Conservation (phyloP, 1,140 invertebrate genomes). For the Cherax destructor region DNA sequence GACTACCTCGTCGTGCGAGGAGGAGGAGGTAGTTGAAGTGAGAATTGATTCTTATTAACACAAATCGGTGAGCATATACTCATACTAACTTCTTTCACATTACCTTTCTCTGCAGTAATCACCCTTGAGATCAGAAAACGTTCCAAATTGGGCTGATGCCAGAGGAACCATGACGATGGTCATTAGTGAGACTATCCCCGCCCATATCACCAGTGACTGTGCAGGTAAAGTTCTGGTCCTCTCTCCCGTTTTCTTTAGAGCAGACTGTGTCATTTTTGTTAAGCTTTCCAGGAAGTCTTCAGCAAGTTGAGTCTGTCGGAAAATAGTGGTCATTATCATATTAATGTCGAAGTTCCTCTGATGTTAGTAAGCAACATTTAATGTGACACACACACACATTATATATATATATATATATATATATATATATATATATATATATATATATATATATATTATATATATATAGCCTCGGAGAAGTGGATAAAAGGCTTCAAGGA, state of each 20-base stretch:
- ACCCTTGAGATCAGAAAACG: slow-evolving; percentile 1
- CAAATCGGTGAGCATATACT: neutral
- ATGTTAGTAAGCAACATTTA: too few relatives aligned
- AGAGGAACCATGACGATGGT: neutral
- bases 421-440: too few relatives aligned
- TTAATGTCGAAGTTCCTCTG: too few relatives aligned
- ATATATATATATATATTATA: too few relatives aligned
- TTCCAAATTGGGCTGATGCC: neutral
- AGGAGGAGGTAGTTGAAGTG: neutral
- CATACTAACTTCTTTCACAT: neutral
- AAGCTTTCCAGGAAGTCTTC: neutral
- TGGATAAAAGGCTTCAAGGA: too few relatives aligned
- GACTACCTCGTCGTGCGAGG: neutral
- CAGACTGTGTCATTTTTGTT: neutral
- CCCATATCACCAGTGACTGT: neutral
- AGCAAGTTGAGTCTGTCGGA: neutral
- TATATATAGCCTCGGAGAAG: too few relatives aligned
- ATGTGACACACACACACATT: too few relatives aligned
- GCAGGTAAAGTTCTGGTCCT: too few relatives aligned
- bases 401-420: too few relatives aligned
- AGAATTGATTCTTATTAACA: neutral
- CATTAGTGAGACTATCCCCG: neutral
- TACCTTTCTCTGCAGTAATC: slow-evolving; percentile 28
- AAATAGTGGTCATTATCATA: neutral
- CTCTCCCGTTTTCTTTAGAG: neutral